phyloP scores from a whole-genome alignment of 2,888 invertebrate genomes.

The Aleiodes alternator region DNA sequence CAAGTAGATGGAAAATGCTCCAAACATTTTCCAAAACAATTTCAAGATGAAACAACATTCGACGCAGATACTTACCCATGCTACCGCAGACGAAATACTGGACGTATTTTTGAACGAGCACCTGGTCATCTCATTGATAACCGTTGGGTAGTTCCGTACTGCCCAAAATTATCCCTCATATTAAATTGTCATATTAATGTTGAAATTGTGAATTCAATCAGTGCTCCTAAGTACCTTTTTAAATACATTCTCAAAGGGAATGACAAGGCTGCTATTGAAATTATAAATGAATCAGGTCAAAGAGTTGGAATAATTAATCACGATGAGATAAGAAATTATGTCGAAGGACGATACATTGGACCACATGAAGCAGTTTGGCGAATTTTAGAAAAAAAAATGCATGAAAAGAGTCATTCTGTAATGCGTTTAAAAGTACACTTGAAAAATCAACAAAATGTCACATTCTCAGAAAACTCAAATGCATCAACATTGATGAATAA shows the following conservation, averaged over 20 bases:
- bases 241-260: too few relatives aligned
- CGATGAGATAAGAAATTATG: conserved; percentile 40
- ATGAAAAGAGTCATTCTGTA: conserved; percentile 53
- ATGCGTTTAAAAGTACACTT: conserved; percentile 52
- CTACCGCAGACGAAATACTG: conserved; percentile 56
- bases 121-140: conserved; percentile 47
- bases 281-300: too few relatives aligned
- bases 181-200: too few relatives aligned
- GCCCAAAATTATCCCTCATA: not conserved
- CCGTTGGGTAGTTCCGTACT: conserved; percentile 35
- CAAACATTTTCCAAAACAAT: conserved; percentile 61
- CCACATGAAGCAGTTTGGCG: conserved; percentile 53
- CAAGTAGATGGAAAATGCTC: conserved; percentile 70
- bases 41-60: conserved; percentile 52
- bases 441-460: conserved; percentile 47
- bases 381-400: conserved; percentile 51
- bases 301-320: not conserved
- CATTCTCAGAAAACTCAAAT: conserved; percentile 5
- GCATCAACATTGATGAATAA: conserved; percentile 10
- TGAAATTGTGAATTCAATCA: too few relatives aligned
- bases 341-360: conserved; percentile 50
- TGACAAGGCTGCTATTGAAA: too few relatives aligned
- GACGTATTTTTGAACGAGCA: conserved; percentile 46
- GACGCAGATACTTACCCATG: conserved; percentile 58
- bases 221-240: too few relatives aligned